Percentiles rank a stretch among this genome's conserved stretches.
Evolutionary conservation across 92 coral and sea anemone genomes (phyloP).

Genomic region (Meandrina meandrites): DNA sequence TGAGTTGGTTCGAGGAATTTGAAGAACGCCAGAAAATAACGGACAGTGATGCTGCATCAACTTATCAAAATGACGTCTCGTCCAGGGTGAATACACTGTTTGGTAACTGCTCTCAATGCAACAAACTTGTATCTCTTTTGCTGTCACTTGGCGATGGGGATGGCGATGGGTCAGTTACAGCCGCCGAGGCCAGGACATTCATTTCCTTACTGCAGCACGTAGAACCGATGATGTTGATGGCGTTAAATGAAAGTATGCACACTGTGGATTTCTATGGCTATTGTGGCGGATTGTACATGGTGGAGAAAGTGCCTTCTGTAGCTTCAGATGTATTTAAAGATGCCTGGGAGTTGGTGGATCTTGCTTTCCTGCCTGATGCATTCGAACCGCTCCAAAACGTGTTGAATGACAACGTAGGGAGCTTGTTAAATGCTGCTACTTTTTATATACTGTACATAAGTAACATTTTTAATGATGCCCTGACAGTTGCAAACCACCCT

Average conservation of each 20-base stretch:
- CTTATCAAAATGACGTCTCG: conserved; percentile 8
- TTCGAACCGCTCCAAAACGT: conserved; percentile 57
- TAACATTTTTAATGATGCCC: neutral
- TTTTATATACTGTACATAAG: neutral
- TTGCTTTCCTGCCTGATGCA: conserved; percentile 48
- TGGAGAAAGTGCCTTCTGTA: conserved; percentile 58
- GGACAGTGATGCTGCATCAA: neutral
- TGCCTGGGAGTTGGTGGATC: conserved; percentile 44
- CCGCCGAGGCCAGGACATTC: conserved; percentile 59
- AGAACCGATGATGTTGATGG: conserved; percentile 66
- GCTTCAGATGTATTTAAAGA: conserved; percentile 52
- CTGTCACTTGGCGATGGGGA: conserved; percentile 59
- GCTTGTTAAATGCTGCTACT: neutral
- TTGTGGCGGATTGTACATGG: conserved; percentile 72
- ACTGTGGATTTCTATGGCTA: conserved; percentile 72
- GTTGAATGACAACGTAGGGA: neutral
- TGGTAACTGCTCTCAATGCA: conserved; percentile 70
- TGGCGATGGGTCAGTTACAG: conserved; percentile 58
- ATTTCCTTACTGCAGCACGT: conserved; percentile 51
- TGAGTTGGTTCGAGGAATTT: conserved; percentile 49
- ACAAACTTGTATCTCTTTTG: conserved; percentile 29
- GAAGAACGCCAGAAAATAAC: conserved; percentile 10
- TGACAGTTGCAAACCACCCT: conserved; percentile 6
- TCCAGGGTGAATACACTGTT: conserved; percentile 45
- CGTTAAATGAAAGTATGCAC: conserved; percentile 71